Evolutionary conservation across 2,797 vertebrate species (phyloP).

Genomic region (Myotis findleyi): DNA sequence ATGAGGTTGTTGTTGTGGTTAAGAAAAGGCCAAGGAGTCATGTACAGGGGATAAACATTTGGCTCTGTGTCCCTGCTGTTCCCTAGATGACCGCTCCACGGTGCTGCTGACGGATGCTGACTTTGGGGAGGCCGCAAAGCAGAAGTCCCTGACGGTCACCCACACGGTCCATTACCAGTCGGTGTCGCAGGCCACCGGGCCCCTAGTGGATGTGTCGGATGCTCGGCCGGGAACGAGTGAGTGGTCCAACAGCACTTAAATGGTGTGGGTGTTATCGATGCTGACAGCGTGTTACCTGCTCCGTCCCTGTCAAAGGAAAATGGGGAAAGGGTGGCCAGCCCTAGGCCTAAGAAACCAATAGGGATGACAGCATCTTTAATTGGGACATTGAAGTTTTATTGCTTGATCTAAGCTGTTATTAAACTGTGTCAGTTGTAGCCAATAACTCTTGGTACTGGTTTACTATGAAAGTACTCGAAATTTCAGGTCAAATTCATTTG

Average conservation of each 20-base stretch:
- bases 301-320: neutral
- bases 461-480: neutral
- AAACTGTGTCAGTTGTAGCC: neutral
- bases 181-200: constrained; percentile 98
- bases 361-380: fast-evolving
- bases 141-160: constrained; percentile 99
- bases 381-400: neutral
- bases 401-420: neutral
- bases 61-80: neutral
- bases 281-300: fast-evolving
- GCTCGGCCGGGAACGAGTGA: constrained; percentile 99
- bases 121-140: constrained; percentile 97
- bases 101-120: constrained; percentile 98
- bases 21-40: neutral
- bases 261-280: neutral
- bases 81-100: constrained; percentile 96
- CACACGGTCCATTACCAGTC: constrained; percentile 99
- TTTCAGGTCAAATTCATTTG: neutral
- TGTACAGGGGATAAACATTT: fast-evolving
- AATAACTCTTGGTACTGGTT: neutral
- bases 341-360: neutral
- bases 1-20: no score
- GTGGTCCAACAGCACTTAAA: constrained; percentile 74
- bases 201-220: constrained; percentile 98
- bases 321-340: neutral